Evolutionary conservation across 2,113 vertebrate species (phyloP).

Genomic region (Erpornis zantholeuca): DNA sequence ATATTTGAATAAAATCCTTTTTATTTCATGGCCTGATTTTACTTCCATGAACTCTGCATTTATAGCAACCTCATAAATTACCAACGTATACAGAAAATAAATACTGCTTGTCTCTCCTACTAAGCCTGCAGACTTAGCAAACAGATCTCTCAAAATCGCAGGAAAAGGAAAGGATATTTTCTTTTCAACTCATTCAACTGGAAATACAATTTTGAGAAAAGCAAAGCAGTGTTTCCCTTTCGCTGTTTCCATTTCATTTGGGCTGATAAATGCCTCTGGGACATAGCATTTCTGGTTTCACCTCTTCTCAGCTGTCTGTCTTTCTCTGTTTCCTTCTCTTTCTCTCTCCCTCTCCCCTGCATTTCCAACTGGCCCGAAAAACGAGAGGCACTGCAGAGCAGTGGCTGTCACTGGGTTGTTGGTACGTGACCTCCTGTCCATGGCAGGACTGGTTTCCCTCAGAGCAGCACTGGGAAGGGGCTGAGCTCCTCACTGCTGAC

Average conservation of each 20-base stretch:
- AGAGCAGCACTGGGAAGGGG: neutral
- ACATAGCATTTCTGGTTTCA: slow-evolving; percentile 36
- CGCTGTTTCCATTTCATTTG: slow-evolving; percentile 57
- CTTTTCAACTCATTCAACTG: slow-evolving; percentile 40
- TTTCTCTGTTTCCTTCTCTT: neutral
- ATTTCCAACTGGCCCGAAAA: neutral
- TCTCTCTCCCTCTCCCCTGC: neutral
- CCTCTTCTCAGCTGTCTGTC: neutral
- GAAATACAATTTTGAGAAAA: slow-evolving; percentile 71
- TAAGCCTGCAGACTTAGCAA: slow-evolving; percentile 48
- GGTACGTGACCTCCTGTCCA: neutral
- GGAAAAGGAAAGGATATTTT: slow-evolving; percentile 34
- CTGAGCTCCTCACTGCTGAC: neutral
- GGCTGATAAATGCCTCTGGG: slow-evolving; percentile 52
- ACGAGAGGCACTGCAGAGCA: neutral
- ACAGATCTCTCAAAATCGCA: slow-evolving; percentile 55
- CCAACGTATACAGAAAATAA: slow-evolving; percentile 44
- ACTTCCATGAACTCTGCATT: slow-evolving; percentile 45
- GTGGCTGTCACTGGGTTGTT: neutral
- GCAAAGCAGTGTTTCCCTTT: slow-evolving; percentile 54
- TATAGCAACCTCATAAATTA: slow-evolving; percentile 47
- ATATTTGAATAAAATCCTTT: slow-evolving; percentile 50
- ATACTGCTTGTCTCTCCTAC: slow-evolving; percentile 21
- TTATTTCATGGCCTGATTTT: slow-evolving; percentile 50
- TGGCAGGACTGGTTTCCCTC: neutral